Evolutionary conservation across 2,797 vertebrate genomes (phyloP), one percentile per base, ranked within the genome.

Genomic region (Cossypha polioptera): DNA sequence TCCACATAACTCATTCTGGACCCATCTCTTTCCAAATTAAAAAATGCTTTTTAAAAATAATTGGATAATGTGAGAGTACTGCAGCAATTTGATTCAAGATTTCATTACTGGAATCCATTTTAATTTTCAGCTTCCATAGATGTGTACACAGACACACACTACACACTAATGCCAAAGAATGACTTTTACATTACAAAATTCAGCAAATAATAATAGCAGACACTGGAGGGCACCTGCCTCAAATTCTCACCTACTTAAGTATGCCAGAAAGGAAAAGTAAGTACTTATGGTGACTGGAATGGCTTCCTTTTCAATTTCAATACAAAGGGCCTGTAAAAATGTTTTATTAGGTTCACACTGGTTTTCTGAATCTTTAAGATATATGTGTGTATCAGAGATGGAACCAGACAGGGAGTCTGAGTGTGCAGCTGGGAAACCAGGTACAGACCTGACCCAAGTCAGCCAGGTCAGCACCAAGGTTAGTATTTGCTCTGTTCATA

Each of bases 1-100:
- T 67, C 25, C 84, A 36, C 45, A 59, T 55, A 87, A 33, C 18
- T 89, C 57, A 71, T 75, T 67, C 40, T 71, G 58, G 77, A 86
- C 71, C 58, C 26, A 87, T 68, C 68, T 68, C 58, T 62, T 45
- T 81, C 75, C 92, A 94, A 94, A 95, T 95, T 88, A 90, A 96
- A 95, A 73, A 78, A 58, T 48, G 26, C 2, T 75, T 84, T 45
- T 67, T 31, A 31, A 31, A 53, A 53, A 53, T 53, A 53, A 53
- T n/a, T 53, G 51, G 29, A 75, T 92, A 87, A 95, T 90, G 81
- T 71, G 59, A 74, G 65, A 91, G 73, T 50, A 73, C 47, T 66
- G 35, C 22, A 75, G 80, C 33, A 48, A 58, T 88, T 91, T 79
- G 16, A 59, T 72, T 69, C 48, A 42, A 40, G 48, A 76, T 59